Base-by-base conservation (phyloP, 1,140 invertebrate genomes). In the Polypedilum vanderplanki region DNA sequence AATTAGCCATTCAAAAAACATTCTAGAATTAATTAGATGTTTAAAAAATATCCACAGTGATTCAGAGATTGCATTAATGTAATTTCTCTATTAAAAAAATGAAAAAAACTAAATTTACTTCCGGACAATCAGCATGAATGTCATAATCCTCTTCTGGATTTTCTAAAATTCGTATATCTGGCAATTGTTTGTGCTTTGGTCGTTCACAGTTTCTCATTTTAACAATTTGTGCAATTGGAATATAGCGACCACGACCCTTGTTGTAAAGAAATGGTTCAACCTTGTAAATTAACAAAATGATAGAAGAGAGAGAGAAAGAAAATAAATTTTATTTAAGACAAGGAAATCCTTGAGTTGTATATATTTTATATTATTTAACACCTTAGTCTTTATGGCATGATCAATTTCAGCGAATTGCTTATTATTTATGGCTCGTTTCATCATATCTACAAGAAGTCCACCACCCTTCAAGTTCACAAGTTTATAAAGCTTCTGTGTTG, bases 191-290 rank as follows among this genome's bases (percentile, higher is more conserved):
- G 78, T 93, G 89, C 65, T 90, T 87, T 0, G 90, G 85, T 33
- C 94, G 83, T 78, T 96, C 94, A 79, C 92, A 93, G 81, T 98
- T 98, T 77, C 96, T 85, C 18, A 94, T 82, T 10, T 96, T 84
- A 8, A 98, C 94, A 1, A 98, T 81, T 80, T 96, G 90, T 0
- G 91, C 89, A 77, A 98, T 91, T 0, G 94, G 93, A 79, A 98
- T 90, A 83, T 93, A 91, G 75, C 91, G 90, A 0, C 96, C 96
- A 79, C 90, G 87, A 1, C 97, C 97, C 81, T 91, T 92, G 80
- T 98, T 97, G 83, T 98, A 98, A 8, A 98, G 82, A 85, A 95
- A 97, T 0, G 93, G 94, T 78, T 93, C 91, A 1, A 98, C 83
- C 81, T 33, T 82, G 57, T 18, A 77, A 75, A 40, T 17, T 3